These are phyloP conservation scores for Slavum lentiscoides DNA, from an alignment of 2,888 invertebrate genomes.

Conservation along the genomic window DNA sequence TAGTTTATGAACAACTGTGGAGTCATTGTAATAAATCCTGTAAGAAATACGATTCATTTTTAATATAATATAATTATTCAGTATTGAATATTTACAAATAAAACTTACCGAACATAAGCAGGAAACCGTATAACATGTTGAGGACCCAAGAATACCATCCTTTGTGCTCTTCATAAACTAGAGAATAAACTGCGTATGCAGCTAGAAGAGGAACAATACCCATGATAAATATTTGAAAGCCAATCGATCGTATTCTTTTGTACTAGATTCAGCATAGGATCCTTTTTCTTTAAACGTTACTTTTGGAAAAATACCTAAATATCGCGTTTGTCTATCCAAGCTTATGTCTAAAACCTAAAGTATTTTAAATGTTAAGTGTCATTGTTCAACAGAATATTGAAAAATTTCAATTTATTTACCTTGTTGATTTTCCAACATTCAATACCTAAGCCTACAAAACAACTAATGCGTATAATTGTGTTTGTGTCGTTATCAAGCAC, in stretches of 20 bases:
- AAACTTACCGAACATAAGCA: constrained; percentile 79
- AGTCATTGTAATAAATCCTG: constrained; percentile 99
- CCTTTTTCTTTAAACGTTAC: constrained; percentile 89
- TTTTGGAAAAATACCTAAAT: constrained; percentile 79
- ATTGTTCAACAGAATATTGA: neutral
- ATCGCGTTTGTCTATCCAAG: constrained; percentile 72
- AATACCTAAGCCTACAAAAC: constrained; percentile 91
- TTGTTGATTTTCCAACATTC: constrained; percentile 99
- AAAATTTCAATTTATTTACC: constrained; percentile 59
- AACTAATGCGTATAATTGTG: constrained; percentile 90
- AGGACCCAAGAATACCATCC: constrained; percentile 99
- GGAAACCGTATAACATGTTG: constrained; percentile 95
- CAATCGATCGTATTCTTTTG: constrained; percentile 89
- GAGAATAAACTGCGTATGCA: constrained; percentile 92
- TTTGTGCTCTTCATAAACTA: constrained; percentile 94
- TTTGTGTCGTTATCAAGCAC: constrained; percentile 99
- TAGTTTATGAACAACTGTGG: constrained; percentile 99
- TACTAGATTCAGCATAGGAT: constrained; percentile 92
- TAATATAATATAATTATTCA: neutral
- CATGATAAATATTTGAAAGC: constrained; percentile 97
- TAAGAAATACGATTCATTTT: constrained; percentile 52
- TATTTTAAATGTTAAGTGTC: neutral
- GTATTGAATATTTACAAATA: neutral
- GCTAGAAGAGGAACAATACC: constrained; percentile 88
- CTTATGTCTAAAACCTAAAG: constrained; percentile 76